Base-by-base conservation (phyloP, 2,888 invertebrate genomes). In the Corythucha ciliata region DNA sequence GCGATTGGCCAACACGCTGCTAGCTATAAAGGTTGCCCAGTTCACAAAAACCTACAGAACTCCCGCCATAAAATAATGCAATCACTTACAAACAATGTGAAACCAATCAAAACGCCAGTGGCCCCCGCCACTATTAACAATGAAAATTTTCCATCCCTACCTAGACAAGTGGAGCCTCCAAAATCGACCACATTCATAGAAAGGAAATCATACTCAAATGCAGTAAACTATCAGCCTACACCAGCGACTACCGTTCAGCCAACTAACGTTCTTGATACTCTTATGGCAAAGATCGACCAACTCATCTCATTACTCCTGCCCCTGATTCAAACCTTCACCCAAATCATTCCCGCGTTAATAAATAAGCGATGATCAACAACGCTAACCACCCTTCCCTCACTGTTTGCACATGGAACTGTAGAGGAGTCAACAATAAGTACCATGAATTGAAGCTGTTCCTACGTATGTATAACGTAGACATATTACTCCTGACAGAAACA, bases 1-100 rank as follows among this genome's bases (percentile, higher is more conserved):
- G 60, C 29, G 57, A 59, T n/a, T n/a, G 45, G 32, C 29, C 21
- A 45, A 2, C 45, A 45, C 25, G 10, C 45, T 32, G 45, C 45
- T 7, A 45, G 33, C 22, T 45, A 45, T 33, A 45, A 25, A 32
- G 32, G 45, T 21, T 45, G 45, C 22, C 45, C 45, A 32, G 20
- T 45, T n/a, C 45, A 45, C 18, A 14, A 27, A 32, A 32, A 20
- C 10, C 32, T 45, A 32, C 45, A 45, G 22, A 45, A 45, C 7
- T 25, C 41, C 14, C 41, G 25, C 24, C 41, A 41, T 41, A 25
- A 25, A 41, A 41, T 27, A 26, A 25, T 41, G 4, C 41, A 41
- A 14, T 22, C 16, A 4, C 25, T 41, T 25, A n/a, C n/a, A n/a
- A n/a, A n/a, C n/a, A n/a, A n/a, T n/a, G n/a, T n/a, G n/a, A n/a